These are phyloP conservation scores for Steinernema hermaphroditum DNA, from an alignment of 2,888 invertebrate genomes.

Conservation along the genomic window DNA sequence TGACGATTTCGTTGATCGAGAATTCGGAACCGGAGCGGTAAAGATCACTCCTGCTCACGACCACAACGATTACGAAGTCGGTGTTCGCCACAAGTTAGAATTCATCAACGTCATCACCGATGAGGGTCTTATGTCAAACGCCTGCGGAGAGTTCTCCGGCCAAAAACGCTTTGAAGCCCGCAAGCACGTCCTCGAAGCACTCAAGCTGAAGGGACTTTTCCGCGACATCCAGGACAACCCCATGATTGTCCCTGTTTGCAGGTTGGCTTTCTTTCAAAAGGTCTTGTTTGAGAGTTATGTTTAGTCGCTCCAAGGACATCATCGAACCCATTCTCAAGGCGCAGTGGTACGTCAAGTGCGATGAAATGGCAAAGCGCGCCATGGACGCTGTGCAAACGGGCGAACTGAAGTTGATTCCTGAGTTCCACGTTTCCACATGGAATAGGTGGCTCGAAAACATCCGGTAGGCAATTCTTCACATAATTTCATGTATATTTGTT, in stretches of 20 bases:
- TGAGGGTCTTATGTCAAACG: conserved; percentile 77
- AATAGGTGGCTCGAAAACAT: conserved; percentile 93
- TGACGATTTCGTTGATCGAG: conserved; percentile 90
- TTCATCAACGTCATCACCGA: conserved; percentile 88
- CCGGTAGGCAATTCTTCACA: conserved; percentile 68
- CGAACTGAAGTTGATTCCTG: conserved; percentile 85
- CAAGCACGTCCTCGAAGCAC: conserved; percentile 77
- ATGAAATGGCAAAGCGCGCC: conserved; percentile 85
- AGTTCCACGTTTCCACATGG: conserved; percentile 89
- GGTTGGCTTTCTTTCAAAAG: too few species aligned
- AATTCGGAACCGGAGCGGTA: conserved; percentile 96
- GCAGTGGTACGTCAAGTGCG: conserved; percentile 88
- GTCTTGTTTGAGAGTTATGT: conserved; percentile 64
- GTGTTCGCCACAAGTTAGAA: conserved; percentile 82
- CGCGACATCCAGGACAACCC: conserved; percentile 83
- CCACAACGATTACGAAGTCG: conserved; percentile 92
- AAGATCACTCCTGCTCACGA: conserved; percentile 99
- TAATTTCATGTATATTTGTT: neutral
- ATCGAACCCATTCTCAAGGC: conserved; percentile 93
- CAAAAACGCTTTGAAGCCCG: conserved; percentile 89
- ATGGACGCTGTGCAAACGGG: conserved; percentile 73
- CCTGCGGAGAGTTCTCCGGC: conserved; percentile 72
- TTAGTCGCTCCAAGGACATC: conserved; percentile 90
- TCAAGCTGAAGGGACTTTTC: conserved; percentile 78
- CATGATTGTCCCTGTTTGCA: conserved; percentile 88